Percentiles rank a stretch among this genome's conserved stretches.
Evolutionary conservation across 2,797 vertebrate species (phyloP).

Genomic region (Pipistrellus nathusii): DNA sequence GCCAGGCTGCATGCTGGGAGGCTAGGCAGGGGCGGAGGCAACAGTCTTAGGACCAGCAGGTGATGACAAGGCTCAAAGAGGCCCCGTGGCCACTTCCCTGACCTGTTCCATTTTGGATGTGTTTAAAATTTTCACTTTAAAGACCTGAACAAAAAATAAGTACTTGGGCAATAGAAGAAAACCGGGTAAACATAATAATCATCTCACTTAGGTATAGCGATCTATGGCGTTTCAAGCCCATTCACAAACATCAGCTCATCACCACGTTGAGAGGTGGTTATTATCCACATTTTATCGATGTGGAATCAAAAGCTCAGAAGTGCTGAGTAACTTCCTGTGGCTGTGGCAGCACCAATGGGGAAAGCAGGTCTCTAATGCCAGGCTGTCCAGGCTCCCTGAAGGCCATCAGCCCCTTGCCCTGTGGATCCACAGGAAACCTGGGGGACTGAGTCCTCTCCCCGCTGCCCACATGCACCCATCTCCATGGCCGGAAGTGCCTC

Average conservation of each 20-base stretch:
- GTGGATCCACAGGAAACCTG: not conserved
- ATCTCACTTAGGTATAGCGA: conserved; percentile 1
- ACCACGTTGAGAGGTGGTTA: conserved; percentile 23
- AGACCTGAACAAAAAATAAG: conserved; percentile 63
- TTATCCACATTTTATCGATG: not conserved
- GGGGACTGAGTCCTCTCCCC: not conserved
- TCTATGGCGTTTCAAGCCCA: not conserved
- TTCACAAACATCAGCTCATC: conserved; percentile 62
- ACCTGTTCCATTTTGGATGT: conserved; percentile 3
- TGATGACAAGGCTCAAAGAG: not conserved
- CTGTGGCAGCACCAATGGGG: too few relatives aligned
- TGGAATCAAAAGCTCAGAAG: not conserved
- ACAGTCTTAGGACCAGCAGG: not conserved
- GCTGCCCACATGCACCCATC: not conserved
- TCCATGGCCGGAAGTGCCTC: conserved; percentile 35
- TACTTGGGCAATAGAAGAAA: conserved; percentile 50
- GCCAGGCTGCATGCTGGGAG: not conserved
- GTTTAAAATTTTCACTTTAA: conserved; percentile 44
- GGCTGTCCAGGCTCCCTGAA: not conserved
- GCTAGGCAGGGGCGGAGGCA: not conserved
- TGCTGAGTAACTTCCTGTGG: not conserved
- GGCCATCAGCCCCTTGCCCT: not conserved
- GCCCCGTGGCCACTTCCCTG: not conserved
- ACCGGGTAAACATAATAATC: conserved; percentile 63
- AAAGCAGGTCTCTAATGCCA: not conserved